Percentiles rank a stretch among this genome's conserved stretches.
phyloP scores from a whole-genome alignment of 2,113 vertebrate species.

The Hypomesus transpacificus region DNA sequence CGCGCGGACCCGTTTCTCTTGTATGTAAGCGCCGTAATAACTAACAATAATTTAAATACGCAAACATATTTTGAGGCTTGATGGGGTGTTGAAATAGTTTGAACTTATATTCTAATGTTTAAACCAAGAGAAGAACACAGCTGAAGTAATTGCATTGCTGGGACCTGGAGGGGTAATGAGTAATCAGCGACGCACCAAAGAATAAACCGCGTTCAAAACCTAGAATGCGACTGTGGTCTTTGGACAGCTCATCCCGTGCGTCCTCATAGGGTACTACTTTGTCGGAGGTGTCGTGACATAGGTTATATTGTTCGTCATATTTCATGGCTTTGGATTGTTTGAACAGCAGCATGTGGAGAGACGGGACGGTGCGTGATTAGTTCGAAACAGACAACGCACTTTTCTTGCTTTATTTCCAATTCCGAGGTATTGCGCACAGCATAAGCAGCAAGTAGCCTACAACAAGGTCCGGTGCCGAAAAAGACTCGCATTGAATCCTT shows the following conservation, averaged over 20 bases:
- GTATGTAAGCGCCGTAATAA: not conserved
- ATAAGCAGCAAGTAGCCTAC: constrained; percentile 48
- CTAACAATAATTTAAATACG: constrained; percentile 42
- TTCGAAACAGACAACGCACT: constrained; percentile 55
- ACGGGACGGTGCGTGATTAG: constrained; percentile 59
- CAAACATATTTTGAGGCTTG: constrained; percentile 30
- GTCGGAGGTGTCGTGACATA: constrained; percentile 9
- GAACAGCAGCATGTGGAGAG: constrained; percentile 50
- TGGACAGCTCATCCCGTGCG: constrained; percentile 43
- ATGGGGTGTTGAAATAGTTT: constrained; percentile 38
- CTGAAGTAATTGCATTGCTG: constrained; percentile 36
- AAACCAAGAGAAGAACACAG: constrained; percentile 49
- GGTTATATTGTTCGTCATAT: constrained; percentile 26
- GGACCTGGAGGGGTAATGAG: constrained; percentile 50
- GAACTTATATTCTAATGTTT: constrained; percentile 42
- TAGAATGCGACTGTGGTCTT: constrained; percentile 58
- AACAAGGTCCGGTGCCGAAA: constrained; percentile 14
- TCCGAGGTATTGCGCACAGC: constrained; percentile 58
- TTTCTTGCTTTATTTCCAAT: constrained; percentile 47
- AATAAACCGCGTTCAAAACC: constrained; percentile 43
- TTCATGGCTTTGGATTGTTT: constrained; percentile 57
- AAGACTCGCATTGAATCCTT: constrained; percentile 49
- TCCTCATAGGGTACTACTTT: constrained; percentile 46
- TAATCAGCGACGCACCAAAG: constrained; percentile 55
- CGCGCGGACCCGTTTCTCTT: constrained; percentile 41